Evolutionary conservation across 2,113 vertebrate genomes (phyloP).

Genomic region (Myanophis thanlyinensis): DNA sequence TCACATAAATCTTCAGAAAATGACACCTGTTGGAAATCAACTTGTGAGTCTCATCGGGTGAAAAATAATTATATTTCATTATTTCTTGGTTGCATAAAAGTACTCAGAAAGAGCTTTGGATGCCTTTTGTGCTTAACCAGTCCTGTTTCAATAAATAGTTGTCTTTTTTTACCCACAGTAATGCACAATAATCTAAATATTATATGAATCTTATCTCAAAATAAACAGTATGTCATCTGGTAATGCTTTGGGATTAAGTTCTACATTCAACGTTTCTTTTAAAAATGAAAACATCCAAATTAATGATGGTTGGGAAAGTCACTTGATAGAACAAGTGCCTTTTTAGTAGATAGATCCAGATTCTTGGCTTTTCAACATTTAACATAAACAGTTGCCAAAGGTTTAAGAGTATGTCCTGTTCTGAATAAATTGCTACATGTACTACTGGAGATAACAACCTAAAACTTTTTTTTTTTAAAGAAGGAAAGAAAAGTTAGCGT

Average conservation of each 20-base stretch:
- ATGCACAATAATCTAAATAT: background rate
- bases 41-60: background rate
- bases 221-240: background rate
- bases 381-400: slow-evolving; percentile 9
- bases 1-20: background rate
- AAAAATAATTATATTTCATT: background rate
- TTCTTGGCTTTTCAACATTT: background rate
- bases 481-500: background rate
- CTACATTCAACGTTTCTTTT: background rate
- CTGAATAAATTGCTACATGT: background rate
- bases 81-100: background rate
- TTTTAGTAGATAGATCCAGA: slow-evolving; percentile 13
- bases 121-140: background rate
- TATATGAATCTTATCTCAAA: slow-evolving; percentile 2
- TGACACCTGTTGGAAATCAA: background rate
- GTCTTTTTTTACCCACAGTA: background rate
- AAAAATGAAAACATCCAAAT: background rate
- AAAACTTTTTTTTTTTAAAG: background rate
- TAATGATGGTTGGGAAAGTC: background rate
- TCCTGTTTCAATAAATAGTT: slow-evolving; percentile 11
- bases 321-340: background rate
- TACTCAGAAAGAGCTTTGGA: background rate
- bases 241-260: background rate
- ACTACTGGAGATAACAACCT: background rate
- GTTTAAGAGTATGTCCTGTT: slow-evolving; percentile 10